Evolutionary conservation across 2,113 vertebrate species (phyloP).

Genomic region (Hylia prasina): DNA sequence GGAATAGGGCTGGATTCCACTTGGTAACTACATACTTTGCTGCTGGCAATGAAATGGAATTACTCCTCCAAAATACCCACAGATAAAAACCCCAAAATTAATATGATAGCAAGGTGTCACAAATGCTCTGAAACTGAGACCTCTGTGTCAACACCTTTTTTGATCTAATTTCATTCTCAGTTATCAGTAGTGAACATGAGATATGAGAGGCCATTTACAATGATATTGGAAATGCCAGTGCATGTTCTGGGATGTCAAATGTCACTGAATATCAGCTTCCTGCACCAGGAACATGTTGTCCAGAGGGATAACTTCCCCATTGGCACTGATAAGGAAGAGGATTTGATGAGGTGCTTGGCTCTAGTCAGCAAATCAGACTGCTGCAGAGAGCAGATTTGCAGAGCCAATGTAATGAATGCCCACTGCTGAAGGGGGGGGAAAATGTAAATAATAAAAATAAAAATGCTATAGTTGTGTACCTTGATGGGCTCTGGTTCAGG

Average conservation of each 20-base stretch:
- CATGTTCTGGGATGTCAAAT: neutral
- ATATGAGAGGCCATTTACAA: neutral
- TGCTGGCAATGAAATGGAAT: neutral
- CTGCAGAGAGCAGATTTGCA: neutral
- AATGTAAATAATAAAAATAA: neutral
- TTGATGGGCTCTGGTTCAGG: neutral
- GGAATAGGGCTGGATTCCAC: neutral
- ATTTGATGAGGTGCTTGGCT: neutral
- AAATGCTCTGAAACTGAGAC: neutral
- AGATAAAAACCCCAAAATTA: rapidly evolving
- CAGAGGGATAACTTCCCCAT: neutral
- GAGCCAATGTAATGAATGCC: rapidly evolving
- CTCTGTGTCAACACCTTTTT: neutral
- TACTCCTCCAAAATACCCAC: neutral
- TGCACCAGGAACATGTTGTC: neutral
- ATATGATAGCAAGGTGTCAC: neutral
- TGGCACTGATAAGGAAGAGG: neutral
- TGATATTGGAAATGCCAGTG: neutral
- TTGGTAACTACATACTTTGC: neutral
- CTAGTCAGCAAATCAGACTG: neutral
- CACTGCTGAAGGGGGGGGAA: neutral
- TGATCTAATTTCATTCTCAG: neutral
- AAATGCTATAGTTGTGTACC: neutral
- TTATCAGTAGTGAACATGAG: neutral
- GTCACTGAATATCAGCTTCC: neutral